These are phyloP conservation scores for Corvus moneduloides DNA, from an alignment of 2,113 vertebrate species.

Conservation along the genomic window DNA sequence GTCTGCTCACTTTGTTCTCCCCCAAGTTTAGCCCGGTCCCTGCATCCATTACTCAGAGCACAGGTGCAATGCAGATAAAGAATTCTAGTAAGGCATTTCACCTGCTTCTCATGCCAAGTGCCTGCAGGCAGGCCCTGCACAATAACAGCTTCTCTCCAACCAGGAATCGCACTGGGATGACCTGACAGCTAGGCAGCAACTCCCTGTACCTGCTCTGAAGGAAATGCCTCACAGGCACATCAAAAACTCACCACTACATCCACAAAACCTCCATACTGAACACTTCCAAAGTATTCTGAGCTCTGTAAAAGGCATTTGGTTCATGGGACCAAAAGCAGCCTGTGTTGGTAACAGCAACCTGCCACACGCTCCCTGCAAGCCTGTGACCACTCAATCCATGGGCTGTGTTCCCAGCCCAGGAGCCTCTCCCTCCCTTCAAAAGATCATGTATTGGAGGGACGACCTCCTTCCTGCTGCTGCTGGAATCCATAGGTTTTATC, in stretches of 20 bases:
- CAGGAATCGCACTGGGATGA: accelerated
- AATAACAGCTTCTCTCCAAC: background rate
- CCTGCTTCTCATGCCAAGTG: background rate
- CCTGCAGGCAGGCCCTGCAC: background rate
- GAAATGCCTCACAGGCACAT: accelerated
- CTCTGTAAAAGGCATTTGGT: background rate
- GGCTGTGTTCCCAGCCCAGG: background rate
- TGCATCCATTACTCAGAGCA: background rate
- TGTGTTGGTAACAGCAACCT: background rate
- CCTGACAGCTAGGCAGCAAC: background rate
- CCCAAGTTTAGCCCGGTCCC: accelerated
- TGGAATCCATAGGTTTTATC: background rate
- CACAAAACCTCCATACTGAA: background rate
- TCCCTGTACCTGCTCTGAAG: background rate
- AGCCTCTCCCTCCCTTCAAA: background rate
- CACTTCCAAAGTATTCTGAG: background rate
- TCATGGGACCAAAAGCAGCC: background rate
- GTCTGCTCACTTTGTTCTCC: background rate
- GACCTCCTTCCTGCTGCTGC: background rate
- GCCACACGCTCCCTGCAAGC: accelerated
- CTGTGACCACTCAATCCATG: accelerated
- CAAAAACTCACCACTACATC: background rate
- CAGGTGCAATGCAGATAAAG: background rate
- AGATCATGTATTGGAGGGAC: no score
- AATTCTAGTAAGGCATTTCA: background rate